Evolutionary conservation across 2,888 invertebrate genomes (phyloP), one percentile per base, ranked within the genome.

Genomic region (Torymus aiolomorphi): DNA sequence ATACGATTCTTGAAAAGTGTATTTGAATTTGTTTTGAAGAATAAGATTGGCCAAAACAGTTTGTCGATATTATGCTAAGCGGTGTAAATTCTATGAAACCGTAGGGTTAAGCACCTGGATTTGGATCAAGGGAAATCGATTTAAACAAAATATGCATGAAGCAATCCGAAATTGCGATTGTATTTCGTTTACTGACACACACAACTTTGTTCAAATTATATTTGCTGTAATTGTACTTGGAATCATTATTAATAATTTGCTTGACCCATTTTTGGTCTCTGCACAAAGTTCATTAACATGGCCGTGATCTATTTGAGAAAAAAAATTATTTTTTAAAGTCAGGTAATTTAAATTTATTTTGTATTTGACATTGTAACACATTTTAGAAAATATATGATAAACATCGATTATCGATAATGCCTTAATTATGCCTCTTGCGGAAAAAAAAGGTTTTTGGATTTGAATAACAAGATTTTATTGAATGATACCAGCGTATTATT

Each of bases 61-160:
- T 62, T 56, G 56, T 56, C 24, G n/a, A 49, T 13, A 16, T 51
- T 52, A 51, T 42, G 31, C 59, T 59, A 69, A 73, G 57, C 49
- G 18, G 20, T 67, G 54, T 24, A 73, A 73, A 73, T 66, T 66
- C 51, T 73, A 59, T 74, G 77, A 57, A 69, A 67, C 70, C 54
- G 77, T 56, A 77, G 75, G 81, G 79, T 82, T 82, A 79, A 77
- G 42, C 77, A 80, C 79, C 77, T 77, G 71, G 77, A 82, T 82
- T 71, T 80, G 71, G 82, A 82, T 82, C 82, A 82, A 82, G 82
- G 82, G 72, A 80, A 82, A 82, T 82, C 82, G 82, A 82, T 82
- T 65, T 82, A 57, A 77, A 82, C 61, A 77, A 81, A 82, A 78
- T 82, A 82, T 82, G 79, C 82, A 82, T 80, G 79, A 80, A 72